Conservation (phyloP, 2,113 vertebrate genomes). For the Progne subis region DNA sequence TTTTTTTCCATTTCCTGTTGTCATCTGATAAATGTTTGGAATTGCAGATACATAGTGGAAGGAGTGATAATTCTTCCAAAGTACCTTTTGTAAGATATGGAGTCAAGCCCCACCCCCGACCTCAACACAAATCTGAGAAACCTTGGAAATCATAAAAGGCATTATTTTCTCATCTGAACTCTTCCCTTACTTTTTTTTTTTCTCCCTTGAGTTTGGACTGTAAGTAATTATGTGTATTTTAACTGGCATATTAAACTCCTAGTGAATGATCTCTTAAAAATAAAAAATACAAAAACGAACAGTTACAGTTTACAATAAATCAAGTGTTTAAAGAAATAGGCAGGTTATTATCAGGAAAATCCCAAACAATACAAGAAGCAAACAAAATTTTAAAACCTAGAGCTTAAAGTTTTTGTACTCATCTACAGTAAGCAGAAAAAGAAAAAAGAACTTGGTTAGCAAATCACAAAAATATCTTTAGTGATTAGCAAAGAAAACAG, state of each 20-base stretch:
- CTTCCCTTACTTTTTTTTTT: background rate
- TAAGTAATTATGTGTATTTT: background rate
- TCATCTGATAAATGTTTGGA: background rate
- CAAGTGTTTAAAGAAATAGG: background rate
- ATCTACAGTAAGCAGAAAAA: background rate
- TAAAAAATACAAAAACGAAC: background rate
- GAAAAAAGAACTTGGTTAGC: background rate
- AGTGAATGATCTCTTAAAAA: background rate
- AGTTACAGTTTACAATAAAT: background rate
- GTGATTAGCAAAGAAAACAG: background rate
- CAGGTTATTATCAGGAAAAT: background rate
- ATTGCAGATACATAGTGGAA: background rate
- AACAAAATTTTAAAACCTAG: background rate
- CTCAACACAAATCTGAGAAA: background rate
- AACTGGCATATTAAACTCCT: background rate
- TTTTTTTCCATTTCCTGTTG: background rate
- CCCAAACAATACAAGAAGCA: background rate
- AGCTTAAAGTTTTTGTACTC: background rate
- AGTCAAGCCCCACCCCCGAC: rapidly evolving
- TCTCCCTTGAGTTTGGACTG: background rate
- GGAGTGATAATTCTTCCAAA: background rate
- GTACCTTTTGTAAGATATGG: background rate
- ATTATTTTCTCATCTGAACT: background rate
- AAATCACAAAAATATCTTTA: background rate
- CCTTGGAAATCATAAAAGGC: background rate